Percentiles rank a stretch among this genome's conserved stretches.
Conservation (phyloP, 2,888 invertebrate genomes). For the Drosophila mayaguana region DNA sequence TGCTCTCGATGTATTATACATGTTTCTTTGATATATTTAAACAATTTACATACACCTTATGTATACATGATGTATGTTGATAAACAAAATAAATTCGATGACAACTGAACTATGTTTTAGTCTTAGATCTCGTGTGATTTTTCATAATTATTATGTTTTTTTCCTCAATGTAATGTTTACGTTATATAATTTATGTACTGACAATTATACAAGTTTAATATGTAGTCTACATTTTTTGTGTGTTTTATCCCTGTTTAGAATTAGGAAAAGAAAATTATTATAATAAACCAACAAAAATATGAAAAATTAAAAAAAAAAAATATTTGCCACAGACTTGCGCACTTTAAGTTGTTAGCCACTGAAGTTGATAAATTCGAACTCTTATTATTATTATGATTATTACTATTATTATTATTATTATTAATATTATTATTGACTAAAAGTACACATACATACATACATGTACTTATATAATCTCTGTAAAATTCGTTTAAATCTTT, state of each 20-base stretch:
- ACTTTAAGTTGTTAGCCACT: slow-evolving; percentile 50
- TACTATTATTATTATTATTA: slow-evolving; percentile 15
- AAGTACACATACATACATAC: slow-evolving; percentile 22
- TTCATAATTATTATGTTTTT: slow-evolving; percentile 49
- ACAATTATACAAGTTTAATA: slow-evolving; percentile 35
- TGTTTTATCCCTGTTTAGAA: slow-evolving; percentile 30
- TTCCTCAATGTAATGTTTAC: slow-evolving; percentile 51
- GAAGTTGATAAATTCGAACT: slow-evolving; percentile 42
- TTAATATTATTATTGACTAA: slow-evolving; percentile 14
- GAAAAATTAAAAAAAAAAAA: neutral
- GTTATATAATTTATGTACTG: slow-evolving; percentile 58
- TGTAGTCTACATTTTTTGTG: slow-evolving; percentile 42
- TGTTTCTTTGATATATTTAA: slow-evolving; percentile 53
- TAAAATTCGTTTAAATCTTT: slow-evolving; percentile 64
- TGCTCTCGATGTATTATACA: slow-evolving; percentile 65
- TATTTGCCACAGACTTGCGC: slow-evolving; percentile 72
- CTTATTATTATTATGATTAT: slow-evolving; percentile 34
- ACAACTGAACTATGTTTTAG: slow-evolving; percentile 66
- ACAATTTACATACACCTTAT: slow-evolving; percentile 27
- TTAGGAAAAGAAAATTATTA: slow-evolving; percentile 18
- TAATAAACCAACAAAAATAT: slow-evolving; percentile 15
- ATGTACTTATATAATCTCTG: slow-evolving; percentile 56
- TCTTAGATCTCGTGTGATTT: slow-evolving; percentile 75
- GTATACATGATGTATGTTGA: slow-evolving; percentile 50
- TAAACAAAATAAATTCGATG: slow-evolving; percentile 66